Base-by-base conservation (phyloP, 2,888 invertebrate species). In the Hipparchia semele region DNA sequence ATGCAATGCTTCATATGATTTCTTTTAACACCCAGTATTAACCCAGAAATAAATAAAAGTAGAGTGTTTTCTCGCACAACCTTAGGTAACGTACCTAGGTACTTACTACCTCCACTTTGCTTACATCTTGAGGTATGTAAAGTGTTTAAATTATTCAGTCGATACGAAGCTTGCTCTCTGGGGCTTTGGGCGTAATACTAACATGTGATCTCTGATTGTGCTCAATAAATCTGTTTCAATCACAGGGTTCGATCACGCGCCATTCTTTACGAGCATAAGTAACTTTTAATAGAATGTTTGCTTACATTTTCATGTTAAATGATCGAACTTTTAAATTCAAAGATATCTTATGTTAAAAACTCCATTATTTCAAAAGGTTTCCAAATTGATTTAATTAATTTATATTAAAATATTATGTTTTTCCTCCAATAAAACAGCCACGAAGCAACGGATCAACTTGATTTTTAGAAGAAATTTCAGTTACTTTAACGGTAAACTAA, bases 201-300 rank as follows among this genome's bases (percentile, higher is more conserved):
- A 90, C 90, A 89, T 87, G 87, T 90, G 89, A 90, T 91, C 89
- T 87, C 88, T 90, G 92, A 92, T 91, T 91, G 90, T 86, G 84
- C 83, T 83, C 84, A 83, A 89, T 90, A 90, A 90, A 90, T 90
- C 88, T 85, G 84, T 86, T 87, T 83, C 85, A 68, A 72, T 72
- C 73, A 68, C 65, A 60, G 51, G 49, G 56, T 59, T 59, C 72
- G 73, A 68, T 72, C 58, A 56, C 70, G 46, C 39, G 10, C 64
- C 64, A n/a, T 73, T 60, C 58, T 72, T 75, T 72, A 69, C 61
- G 12, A n/a, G 49, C 58, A 64, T 58, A 56, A 46, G 53, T 64
- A n/a, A 61, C 13, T 64, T 64, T 13, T 45, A 70, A 61, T 62
- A 54, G 39, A 54, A 13, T 70, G 62, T 54, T 45, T 23, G 9